Evolutionary conservation across 1,140 invertebrate genomes (phyloP).

Genomic region (Bilobella aurantiaca): DNA sequence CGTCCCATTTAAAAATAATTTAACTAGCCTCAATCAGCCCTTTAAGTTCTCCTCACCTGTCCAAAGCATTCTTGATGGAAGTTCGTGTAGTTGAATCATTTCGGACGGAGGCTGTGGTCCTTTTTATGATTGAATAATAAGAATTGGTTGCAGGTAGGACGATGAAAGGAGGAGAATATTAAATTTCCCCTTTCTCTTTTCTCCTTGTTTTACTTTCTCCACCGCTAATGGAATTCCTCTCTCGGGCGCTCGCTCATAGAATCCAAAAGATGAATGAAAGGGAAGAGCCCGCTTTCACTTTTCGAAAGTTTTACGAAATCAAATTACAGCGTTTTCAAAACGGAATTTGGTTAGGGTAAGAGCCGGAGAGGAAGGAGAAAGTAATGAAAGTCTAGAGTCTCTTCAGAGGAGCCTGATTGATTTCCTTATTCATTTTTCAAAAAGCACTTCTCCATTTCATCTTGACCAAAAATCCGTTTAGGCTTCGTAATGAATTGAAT

Average conservation of each 20-base stretch:
- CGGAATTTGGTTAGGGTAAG: neutral
- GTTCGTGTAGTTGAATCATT: constrained; percentile 33
- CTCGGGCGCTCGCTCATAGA: neutral
- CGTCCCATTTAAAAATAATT: neutral
- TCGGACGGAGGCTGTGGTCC: neutral
- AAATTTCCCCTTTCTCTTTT: neutral
- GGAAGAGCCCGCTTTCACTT: neutral
- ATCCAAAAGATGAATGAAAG: neutral
- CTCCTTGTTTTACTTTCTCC: constrained; percentile 1
- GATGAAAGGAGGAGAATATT: neutral
- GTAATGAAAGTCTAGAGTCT: neutral
- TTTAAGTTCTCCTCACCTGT: constrained; percentile 25
- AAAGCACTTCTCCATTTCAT: neutral
- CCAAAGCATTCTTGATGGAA: constrained; percentile 35
- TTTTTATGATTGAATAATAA: constrained; percentile 4
- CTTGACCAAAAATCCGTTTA: constrained; percentile 1
- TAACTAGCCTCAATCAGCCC: neutral
- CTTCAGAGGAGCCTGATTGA: constrained; percentile 2
- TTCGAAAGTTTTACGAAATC: neutral
- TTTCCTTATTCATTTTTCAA: constrained; percentile 6
- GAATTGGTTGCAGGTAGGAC: neutral
- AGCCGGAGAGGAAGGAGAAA: neutral
- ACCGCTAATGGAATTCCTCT: constrained; percentile 4
- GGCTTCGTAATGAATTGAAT: neutral
- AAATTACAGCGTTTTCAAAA: constrained; percentile 1